Evolutionary conservation across 2,888 invertebrate genomes (phyloP).

Genomic region (Archaeoteleia sp.): DNA sequence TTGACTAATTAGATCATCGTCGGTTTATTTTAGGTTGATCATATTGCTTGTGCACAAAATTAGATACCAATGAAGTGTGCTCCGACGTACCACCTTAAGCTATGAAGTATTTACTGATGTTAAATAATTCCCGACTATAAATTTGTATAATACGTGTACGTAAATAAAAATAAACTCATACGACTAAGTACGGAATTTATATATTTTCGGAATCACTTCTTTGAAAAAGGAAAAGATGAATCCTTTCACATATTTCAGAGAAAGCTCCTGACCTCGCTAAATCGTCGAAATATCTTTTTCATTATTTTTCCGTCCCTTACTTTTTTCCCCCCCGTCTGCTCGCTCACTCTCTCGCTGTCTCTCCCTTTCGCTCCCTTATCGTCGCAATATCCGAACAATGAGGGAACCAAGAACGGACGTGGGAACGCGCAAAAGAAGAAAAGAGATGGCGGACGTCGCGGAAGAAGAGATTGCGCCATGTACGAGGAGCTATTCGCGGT

Average conservation of each 20-base stretch:
- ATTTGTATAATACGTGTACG: too few relatives aligned
- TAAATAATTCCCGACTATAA: too few relatives aligned
- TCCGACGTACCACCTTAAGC: too few relatives aligned
- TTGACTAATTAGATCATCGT: too few relatives aligned
- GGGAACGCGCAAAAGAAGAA: conserved; percentile 16
- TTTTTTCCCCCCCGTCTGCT: conserved; percentile 8
- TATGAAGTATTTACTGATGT: too few relatives aligned
- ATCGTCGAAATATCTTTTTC: conserved; percentile 45
- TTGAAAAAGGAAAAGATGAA: conserved; percentile 2
- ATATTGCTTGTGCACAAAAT: too few relatives aligned
- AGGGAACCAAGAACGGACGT: conserved; percentile 19
- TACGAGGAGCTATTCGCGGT: conserved; percentile 13
- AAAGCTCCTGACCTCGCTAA: conserved; percentile 28
- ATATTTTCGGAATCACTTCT: conserved; percentile 4
- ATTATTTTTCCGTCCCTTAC: conserved; percentile 31
- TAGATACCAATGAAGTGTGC: too few relatives aligned
- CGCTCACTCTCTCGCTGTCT: not conserved
- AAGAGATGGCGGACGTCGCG: conserved; percentile 32
- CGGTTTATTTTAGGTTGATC: too few relatives aligned
- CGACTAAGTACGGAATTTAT: not conserved
- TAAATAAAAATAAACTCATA: not conserved
- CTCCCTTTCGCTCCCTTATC: conserved; percentile 14
- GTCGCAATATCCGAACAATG: conserved; percentile 38
- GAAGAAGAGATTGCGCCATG: conserved; percentile 40
- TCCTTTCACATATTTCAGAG: conserved; percentile 26